Conservation (phyloP, 2,113 vertebrate species). For the Lepus timidus region DNA sequence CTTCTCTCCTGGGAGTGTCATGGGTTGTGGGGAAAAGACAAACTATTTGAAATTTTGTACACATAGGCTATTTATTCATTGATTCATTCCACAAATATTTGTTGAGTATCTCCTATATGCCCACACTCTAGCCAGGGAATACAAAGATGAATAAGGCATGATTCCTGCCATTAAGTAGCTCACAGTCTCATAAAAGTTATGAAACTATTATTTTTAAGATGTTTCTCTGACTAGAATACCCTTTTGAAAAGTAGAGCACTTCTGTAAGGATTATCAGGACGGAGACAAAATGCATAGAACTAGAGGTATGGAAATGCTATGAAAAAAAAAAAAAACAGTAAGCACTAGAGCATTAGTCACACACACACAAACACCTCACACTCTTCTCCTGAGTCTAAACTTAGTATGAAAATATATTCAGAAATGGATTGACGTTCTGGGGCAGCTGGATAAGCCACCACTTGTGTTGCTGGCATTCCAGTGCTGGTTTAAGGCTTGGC, state of each 20-base stretch:
- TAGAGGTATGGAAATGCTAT: background rate
- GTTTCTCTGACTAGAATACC: background rate
- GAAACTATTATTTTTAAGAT: slow-evolving; percentile 12
- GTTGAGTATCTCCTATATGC: slow-evolving; percentile 45
- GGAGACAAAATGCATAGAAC: background rate
- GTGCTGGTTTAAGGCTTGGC: too few relatives aligned
- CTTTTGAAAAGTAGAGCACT: background rate
- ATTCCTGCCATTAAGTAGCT: slow-evolving; percentile 24
- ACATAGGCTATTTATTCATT: background rate
- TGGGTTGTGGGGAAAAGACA: background rate
- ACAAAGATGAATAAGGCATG: slow-evolving; percentile 45
- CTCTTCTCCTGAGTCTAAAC: background rate
- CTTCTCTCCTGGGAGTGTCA: slow-evolving; percentile 19
- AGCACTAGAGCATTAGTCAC: background rate
- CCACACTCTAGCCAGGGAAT: background rate
- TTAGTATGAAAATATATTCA: background rate
- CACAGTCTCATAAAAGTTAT: slow-evolving; percentile 27
- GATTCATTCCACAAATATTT: slow-evolving; percentile 65
- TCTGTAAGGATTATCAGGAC: background rate
- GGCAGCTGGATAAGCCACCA: too few relatives aligned
- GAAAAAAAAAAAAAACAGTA: background rate
- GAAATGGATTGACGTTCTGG: too few relatives aligned
- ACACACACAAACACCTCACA: background rate
- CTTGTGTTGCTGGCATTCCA: too few relatives aligned
- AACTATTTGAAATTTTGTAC: slow-evolving; percentile 30